Base-by-base conservation (phyloP, 2,888 invertebrate species). In the Cheilosia vernalis region DNA sequence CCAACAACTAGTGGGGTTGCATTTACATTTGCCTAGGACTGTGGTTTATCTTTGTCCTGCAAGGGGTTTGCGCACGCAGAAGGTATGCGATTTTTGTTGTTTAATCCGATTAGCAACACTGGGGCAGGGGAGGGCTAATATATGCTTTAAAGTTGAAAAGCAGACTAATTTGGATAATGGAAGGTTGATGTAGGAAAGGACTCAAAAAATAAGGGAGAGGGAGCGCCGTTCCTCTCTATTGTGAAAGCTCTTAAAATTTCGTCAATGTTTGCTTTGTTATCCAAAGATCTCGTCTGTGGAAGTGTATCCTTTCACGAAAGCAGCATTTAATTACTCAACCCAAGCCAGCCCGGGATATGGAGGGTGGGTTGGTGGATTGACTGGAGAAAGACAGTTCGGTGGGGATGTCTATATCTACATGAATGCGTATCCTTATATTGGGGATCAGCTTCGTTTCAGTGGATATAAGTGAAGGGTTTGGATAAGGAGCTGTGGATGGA, bases 161-260 rank as follows among this genome's bases (percentile, higher is more conserved):
- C 80, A 85, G 84, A 85, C 84, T 85, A 85, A 85, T 85, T 85
- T 80, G 55, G 70, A 76, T 85, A 85, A 85, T 85, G 84, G 84
- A 76, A 80, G 64, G 74, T 80, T 49, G 19, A 53, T 84, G 74
- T 80, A 30, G 76, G 10, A 76, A 58, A 51, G 84, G 55, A 80
- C 63, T 70, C 67, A 15, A n/a, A 24, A 9, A 51, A 37, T 15
- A 40, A 70, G 9, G 7, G 0, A 2, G 2, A 3, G 9, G 1
- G 30, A 27, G 33, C 37, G 10, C 42, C 24, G 19, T 17, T 19
- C 27, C 24, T 3, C 49, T 69, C 63, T 70, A 53, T 82, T 83
- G 64, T 56, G 79, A 60, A 49, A 58, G 70, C 76, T 72, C 80
- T 80, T 33, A 24, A 70, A 70, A 76, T 61, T 76, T 76, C 44